Evolutionary conservation across 2,888 invertebrate species (phyloP), one percentile per base, ranked within the genome.

Genomic region (Thera britannica): DNA sequence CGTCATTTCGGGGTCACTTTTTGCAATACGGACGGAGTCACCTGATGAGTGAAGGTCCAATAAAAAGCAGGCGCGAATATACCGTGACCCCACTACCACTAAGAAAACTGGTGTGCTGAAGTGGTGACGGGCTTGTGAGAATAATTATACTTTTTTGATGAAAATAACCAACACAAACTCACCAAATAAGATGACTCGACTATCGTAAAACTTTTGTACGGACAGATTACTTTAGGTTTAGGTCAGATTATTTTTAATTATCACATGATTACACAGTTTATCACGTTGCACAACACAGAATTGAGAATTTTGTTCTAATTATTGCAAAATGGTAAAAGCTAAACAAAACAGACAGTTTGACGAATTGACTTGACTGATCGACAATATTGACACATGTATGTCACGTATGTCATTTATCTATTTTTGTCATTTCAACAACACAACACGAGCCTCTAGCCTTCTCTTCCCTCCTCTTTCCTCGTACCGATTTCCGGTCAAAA

Each of bases 301-400:
- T 52, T 52, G 82, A 81, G 72, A 92, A 90, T 92, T 93, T 92
- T 87, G 89, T 77, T 84, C 85, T 79, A 85, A 85, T 84, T 79
- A 80, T 79, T 83, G 85, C 85, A 88, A 46, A 9, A 9, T 46
- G 44, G 0, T 46, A 46, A 46, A 46, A 46, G 44, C 9, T 46
- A 90, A 88, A 90, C 89, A 91, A 90, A 89, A 91, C 87, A 89
- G 84, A 90, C 88, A 87, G 88, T 88, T 87, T 86, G 89, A 92
- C 90, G 36, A 36, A 56, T 56, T 56, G 56, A 56, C 55, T 49
- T 51, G 51, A 34, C 23, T 52, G 44, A 9, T 9, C 9, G 44
- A 46, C 44, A 5, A 7, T 6, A 44, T 6, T 38, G 38, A 44
- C 44, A n/a, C n/a, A n/a, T n/a, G n/a, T n/a, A n/a, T n/a, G n/a